These are phyloP conservation scores for Tryphoninae sp. DNA, from an alignment of 2,888 invertebrate species.

Conservation along the genomic window DNA sequence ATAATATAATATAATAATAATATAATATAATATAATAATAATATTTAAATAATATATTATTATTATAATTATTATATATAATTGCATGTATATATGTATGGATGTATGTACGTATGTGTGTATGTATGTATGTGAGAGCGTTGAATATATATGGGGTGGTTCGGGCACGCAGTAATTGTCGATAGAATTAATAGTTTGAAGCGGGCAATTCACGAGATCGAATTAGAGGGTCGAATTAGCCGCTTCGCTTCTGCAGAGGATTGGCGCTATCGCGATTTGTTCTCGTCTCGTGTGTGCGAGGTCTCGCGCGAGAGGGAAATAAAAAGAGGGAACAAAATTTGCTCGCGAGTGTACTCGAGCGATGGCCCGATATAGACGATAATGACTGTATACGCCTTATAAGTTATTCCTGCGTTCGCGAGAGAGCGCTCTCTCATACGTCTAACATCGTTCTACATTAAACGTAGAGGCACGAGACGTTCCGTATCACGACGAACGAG, in stretches of 20 bases:
- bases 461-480: too few relatives aligned
- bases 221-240: conserved; percentile 57
- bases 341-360: conserved; percentile 30
- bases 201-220: conserved; percentile 55
- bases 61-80: too few relatives aligned
- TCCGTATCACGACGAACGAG: too few relatives aligned
- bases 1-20: too few relatives aligned
- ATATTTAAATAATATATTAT: too few relatives aligned
- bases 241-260: background rate
- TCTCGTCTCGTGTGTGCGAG: background rate
- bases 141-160: conserved; percentile 18
- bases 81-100: too few relatives aligned
- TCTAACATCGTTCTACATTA: background rate
- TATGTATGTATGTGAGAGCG: too few relatives aligned
- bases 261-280: conserved; percentile 25
- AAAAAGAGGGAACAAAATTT: conserved; percentile 13
- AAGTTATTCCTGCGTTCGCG: conserved; percentile 58
- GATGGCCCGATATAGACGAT: conserved; percentile 33
- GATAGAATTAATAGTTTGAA: conserved; percentile 66
- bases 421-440: background rate
- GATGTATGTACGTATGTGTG: too few relatives aligned
- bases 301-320: background rate
- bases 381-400: conserved; percentile 52
- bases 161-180: conserved; percentile 60
- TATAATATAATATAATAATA: too few relatives aligned